phyloP scores from a whole-genome alignment of 2,113 vertebrate species.

The Coreoperca whiteheadi region DNA sequence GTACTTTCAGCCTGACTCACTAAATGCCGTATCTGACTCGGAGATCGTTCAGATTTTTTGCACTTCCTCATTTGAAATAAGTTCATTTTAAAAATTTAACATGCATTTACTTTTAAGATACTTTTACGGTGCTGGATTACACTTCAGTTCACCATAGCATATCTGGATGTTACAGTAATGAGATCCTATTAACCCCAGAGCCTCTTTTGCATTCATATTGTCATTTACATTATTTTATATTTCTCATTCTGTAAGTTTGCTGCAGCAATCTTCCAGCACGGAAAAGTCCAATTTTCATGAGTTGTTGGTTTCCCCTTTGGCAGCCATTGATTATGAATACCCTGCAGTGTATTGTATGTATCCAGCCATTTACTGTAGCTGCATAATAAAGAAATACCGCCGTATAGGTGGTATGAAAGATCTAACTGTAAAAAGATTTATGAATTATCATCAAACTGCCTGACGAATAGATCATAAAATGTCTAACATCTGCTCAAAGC shows the following conservation, averaged over 20 bases:
- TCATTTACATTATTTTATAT: neutral
- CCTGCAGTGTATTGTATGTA: neutral
- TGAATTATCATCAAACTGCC: neutral
- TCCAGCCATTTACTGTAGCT: neutral
- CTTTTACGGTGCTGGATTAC: neutral
- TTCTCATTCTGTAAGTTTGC: slow-evolving; percentile 4
- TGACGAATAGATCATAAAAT: neutral
- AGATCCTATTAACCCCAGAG: slow-evolving; percentile 13
- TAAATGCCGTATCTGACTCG: slow-evolving; percentile 11
- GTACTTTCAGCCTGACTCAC: slow-evolving; percentile 21
- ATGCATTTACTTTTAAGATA: neutral
- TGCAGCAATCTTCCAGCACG: neutral
- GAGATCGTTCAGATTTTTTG: neutral
- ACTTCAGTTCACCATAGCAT: neutral
- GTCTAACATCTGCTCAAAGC: neutral
- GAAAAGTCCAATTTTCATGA: neutral
- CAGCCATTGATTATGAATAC: neutral
- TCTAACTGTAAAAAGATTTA: neutral
- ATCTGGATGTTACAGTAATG: neutral
- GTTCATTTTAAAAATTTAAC: neutral
- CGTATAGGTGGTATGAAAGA: neutral
- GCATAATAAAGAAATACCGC: neutral
- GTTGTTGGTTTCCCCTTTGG: neutral
- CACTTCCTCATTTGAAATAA: neutral
- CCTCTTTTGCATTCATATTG: slow-evolving; percentile 29